Base-by-base conservation (phyloP, 2,888 invertebrate species). In the Eudasyphora cyanicolor region DNA sequence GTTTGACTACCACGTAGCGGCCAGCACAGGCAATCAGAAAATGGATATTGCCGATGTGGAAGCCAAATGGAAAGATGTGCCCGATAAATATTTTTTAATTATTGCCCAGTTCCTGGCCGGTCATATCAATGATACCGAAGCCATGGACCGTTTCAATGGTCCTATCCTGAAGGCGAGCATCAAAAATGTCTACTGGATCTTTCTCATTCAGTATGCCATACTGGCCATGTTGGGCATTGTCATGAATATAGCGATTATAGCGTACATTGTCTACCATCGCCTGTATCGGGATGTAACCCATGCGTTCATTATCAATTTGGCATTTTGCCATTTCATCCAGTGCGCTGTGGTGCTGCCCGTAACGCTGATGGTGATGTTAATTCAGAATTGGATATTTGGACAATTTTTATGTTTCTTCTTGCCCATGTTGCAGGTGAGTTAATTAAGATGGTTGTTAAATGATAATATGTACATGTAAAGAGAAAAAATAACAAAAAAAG, bases 311-410 rank as follows among this genome's bases (percentile, higher is more conserved):
- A 93, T 94, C 82, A 96, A 95, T 90, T 92, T 95, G 87, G 94
- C 94, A 0, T 89, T 95, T 73, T 94, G 95, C 86, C 94, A 95
- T 89, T 91, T 95, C 49, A 92, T 95, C 51, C 95, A 95, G 91
- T 94, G 95, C 88, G 91, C 94, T 19, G 89, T 95, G 79, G 95
- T 95, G n/a, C 88, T 96, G 86, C 96, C 96, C 14, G 93, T 95
- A 7, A 94, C 95, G 0, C 89, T 96, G 85, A 94, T 94, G 86
- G 95, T 95, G 70, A 92, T 95, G 87, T 92, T 96, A 49, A 92
- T 95, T 80, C 94, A 95, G 88, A 95, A 96, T 89, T 96, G 95
- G 95, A 93, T 95, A 82, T 94, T 95, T 87, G 96, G 96, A 7
- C 94, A 95, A 86, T 94, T 95, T 86, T 89, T 96, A 82, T 96